phyloP scores from a whole-genome alignment of 2,888 invertebrate genomes.

The Cerastis rubricosa region DNA sequence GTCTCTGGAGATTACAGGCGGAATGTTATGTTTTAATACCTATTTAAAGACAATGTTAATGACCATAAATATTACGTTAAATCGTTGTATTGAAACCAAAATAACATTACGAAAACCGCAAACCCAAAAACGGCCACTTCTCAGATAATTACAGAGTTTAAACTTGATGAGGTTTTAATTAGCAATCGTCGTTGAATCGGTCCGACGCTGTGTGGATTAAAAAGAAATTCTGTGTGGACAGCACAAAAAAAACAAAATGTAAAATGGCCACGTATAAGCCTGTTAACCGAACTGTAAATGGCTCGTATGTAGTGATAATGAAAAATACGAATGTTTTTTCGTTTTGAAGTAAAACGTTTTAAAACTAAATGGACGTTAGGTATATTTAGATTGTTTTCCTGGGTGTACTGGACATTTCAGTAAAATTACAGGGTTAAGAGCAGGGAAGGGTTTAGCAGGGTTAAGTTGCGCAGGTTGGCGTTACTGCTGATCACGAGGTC shows the following conservation, averaged over 20 bases:
- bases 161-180: conserved; percentile 67
- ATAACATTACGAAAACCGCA: neutral
- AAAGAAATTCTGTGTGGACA: conserved; percentile 56
- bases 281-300: conserved; percentile 41
- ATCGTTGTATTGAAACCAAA: neutral
- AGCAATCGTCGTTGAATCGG: conserved; percentile 50
- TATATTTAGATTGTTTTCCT: neutral
- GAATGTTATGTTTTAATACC: too few species aligned
- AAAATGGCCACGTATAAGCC: conserved; percentile 43
- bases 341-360: neutral
- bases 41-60: too few species aligned
- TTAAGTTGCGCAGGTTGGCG: too few species aligned
- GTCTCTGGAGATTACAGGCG: too few species aligned
- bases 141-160: conserved; percentile 55
- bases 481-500: too few species aligned
- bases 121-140: conserved; percentile 32
- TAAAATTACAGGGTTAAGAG: too few species aligned
- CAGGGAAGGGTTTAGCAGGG: too few species aligned
- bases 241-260: conserved; percentile 40
- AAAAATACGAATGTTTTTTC: conserved; percentile 38
- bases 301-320: conserved; percentile 24
- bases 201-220: conserved; percentile 54
- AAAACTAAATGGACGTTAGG: too few species aligned
- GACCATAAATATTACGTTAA: too few species aligned
- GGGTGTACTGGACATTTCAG: neutral